phyloP scores from a whole-genome alignment of 2,797 vertebrate species.

The Poeciliopsis turneri region DNA sequence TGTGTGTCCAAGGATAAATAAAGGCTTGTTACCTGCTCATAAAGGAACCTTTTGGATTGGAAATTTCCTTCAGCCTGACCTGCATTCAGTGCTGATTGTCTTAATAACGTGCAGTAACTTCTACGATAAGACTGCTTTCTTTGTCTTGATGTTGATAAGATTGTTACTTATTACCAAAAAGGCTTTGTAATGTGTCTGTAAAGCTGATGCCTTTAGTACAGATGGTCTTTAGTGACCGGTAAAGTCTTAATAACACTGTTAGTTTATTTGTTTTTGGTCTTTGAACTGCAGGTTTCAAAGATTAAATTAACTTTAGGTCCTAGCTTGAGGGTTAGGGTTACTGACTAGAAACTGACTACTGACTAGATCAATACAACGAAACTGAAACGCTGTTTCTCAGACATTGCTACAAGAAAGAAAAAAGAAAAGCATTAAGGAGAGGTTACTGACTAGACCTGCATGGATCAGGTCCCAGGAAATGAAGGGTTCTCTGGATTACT shows the following conservation, averaged over 20 bases:
- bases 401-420: neutral
- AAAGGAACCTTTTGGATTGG: slow-evolving; percentile 2
- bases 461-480: no score
- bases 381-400: neutral
- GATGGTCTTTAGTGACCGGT: slow-evolving; percentile 41
- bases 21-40: slow-evolving; percentile 20
- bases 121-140: slow-evolving; percentile 51
- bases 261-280: slow-evolving; percentile 42
- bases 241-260: slow-evolving; percentile 34
- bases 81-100: slow-evolving; percentile 44
- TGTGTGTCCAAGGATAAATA: slow-evolving; percentile 6
- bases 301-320: slow-evolving; percentile 21
- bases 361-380: neutral
- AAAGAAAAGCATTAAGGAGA: neutral
- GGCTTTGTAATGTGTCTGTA: slow-evolving; percentile 23
- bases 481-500: neutral
- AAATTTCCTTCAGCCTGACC: slow-evolving; percentile 18
- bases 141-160: slow-evolving; percentile 66
- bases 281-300: slow-evolving; percentile 25
- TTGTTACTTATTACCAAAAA: slow-evolving; percentile 71
- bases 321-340: neutral
- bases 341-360: neutral
- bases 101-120: slow-evolving; percentile 41
- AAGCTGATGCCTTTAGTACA: no score
- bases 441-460: neutral